Evolutionary conservation across 2,888 invertebrate species (phyloP).

Genomic region (Hipparchia semele): DNA sequence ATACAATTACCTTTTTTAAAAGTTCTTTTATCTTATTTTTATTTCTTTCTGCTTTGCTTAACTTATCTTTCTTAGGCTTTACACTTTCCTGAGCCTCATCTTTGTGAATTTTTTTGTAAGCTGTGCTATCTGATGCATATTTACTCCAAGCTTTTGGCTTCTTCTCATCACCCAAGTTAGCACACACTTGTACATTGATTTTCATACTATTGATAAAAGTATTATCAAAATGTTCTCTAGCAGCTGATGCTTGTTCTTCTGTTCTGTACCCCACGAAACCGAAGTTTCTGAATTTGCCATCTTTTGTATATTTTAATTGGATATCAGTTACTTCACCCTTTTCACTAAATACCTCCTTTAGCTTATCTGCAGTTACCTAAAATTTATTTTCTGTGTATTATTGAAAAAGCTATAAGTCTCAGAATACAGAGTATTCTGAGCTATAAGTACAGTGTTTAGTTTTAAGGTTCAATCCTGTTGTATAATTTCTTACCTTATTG

Average conservation of each 20-base stretch:
- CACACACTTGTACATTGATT: slow-evolving; percentile 90
- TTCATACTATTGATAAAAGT: slow-evolving; percentile 92
- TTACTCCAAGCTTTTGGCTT: slow-evolving; percentile 98
- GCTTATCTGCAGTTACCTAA: slow-evolving; percentile 90
- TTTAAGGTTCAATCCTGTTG: background rate
- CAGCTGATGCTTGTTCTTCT: slow-evolving; percentile 90
- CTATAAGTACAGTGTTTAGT: background rate
- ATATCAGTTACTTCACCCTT: slow-evolving; percentile 96
- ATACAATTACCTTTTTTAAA: slow-evolving; percentile 82
- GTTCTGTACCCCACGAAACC: slow-evolving; percentile 96
- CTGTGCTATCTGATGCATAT: slow-evolving; percentile 90
- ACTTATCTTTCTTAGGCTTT: slow-evolving; percentile 61
- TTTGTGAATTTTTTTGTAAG: slow-evolving; percentile 81
- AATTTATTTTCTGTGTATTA: slow-evolving; percentile 36
- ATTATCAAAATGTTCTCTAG: slow-evolving; percentile 91
- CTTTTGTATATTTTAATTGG: slow-evolving; percentile 94
- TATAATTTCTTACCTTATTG: slow-evolving; percentile 85
- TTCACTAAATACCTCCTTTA: slow-evolving; percentile 89
- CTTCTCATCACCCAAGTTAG: slow-evolving; percentile 85
- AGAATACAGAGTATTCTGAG: no score
- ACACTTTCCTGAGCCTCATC: slow-evolving; percentile 52
- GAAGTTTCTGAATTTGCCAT: slow-evolving; percentile 96
- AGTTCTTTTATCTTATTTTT: slow-evolving; percentile 85
- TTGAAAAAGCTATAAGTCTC: background rate
- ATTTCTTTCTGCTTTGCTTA: slow-evolving; percentile 63